Evolutionary conservation across 1,140 invertebrate species (phyloP), one percentile per base, ranked within the genome.

Genomic region (Eumeta japonica): DNA sequence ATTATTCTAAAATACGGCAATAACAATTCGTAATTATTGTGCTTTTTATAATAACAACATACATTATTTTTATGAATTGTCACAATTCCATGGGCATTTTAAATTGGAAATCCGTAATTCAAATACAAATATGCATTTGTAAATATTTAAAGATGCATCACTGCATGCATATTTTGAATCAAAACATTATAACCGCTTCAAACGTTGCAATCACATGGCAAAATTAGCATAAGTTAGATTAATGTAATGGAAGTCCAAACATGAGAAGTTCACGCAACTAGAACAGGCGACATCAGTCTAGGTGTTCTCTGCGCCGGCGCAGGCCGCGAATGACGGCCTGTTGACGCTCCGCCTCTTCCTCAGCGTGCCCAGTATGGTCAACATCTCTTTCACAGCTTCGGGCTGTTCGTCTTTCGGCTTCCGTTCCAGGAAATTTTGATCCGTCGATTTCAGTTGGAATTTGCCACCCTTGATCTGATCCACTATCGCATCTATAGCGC

Each of bases 401-500:
- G 84, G 82, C 37, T 79, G 79, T 39, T 84, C 81, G 31, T 79
- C 77, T 20, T 78, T 75, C 32, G 75, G 79, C 35, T 79, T 80
- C 43, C 79, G 75, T 48, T 83, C 79, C 17, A 75, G 51, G 39
- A 74, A 68, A 30, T 70, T 71, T 35, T 63, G 78, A 30, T 85
- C 83, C 1, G 80, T 79, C 4, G 84, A 81, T 48, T 82, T 83
- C 7, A 87, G 59, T 0, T 83, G 85, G 58, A 87, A 88, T 39
- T 81, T 79, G n/a, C 85, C 85, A 10, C 83, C 82, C 73, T 88
- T 88, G 14, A 87, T 86, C 58, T 86, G 82, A 56, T 84, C 86
- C 3, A 88, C 85, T 42, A 88, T 84, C 24, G 85, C 83, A 44
- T 86, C 84, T 45, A 87, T 86, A 2, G 80, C 84, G 24, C 76